Conservation (phyloP, 2,888 invertebrate genomes). For the Camptogramma bilineatum region DNA sequence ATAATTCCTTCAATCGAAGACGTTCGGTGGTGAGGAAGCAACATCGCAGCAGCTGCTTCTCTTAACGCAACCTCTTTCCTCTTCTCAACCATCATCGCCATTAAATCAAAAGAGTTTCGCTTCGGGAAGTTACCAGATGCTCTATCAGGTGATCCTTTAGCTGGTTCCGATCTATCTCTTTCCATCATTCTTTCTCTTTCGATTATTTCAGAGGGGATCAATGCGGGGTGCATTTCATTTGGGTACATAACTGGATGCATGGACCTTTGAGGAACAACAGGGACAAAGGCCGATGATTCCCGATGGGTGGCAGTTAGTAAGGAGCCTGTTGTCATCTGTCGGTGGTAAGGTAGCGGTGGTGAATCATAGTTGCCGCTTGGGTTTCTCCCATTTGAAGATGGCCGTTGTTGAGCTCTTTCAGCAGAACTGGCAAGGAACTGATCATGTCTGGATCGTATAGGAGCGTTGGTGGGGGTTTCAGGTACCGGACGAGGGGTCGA, state of each 20-base stretch:
- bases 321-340: constrained; percentile 85
- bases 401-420: constrained; percentile 75
- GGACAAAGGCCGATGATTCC: constrained; percentile 94
- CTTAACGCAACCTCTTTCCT: constrained; percentile 92
- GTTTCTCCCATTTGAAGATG: constrained; percentile 82
- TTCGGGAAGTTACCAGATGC: constrained; percentile 72
- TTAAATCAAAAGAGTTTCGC: constrained; percentile 90
- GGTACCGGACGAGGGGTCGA: constrained; percentile 80
- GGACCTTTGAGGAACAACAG: constrained; percentile 92
- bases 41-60: constrained; percentile 89
- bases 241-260: constrained; percentile 90
- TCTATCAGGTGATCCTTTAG: constrained; percentile 82
- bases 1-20: constrained; percentile 84
- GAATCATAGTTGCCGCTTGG: constrained; percentile 86
- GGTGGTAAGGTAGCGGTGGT: constrained; percentile 87
- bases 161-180: constrained; percentile 75
- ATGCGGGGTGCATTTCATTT: constrained; percentile 88
- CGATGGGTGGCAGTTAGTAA: constrained; percentile 86
- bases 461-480: constrained; percentile 75
- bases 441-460: constrained; percentile 85
- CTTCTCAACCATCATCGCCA: constrained; percentile 96
- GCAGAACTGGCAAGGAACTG: constrained; percentile 86
- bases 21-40: constrained; percentile 86
- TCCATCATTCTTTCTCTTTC: constrained; percentile 84
- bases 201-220: constrained; percentile 86